Conservation (phyloP, 2,797 vertebrate genomes). For the Natrix natrix region DNA sequence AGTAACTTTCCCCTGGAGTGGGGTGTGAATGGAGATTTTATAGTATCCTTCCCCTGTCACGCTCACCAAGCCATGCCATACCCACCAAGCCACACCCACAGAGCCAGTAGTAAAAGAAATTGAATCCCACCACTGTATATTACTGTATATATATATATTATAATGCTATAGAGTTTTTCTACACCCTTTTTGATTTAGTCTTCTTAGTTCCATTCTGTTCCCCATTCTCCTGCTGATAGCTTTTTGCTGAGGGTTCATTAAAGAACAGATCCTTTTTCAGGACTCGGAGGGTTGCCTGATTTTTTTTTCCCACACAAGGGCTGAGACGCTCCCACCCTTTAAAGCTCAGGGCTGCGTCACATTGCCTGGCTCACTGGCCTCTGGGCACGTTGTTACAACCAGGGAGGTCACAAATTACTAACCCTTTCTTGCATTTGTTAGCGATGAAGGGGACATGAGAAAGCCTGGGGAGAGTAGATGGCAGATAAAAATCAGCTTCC, state of each 20-base stretch:
- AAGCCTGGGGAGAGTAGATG: constrained; percentile 30
- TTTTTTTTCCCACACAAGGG: constrained; percentile 23
- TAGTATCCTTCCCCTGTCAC: too few species aligned
- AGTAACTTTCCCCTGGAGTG: too few species aligned
- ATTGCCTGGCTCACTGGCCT: constrained; percentile 29
- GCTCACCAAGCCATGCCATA: too few species aligned
- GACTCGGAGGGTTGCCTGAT: neutral
- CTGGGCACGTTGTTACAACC: neutral
- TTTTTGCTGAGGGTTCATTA: neutral
- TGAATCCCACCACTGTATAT: too few species aligned
- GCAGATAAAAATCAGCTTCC: constrained; percentile 39
- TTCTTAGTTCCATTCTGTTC: neutral
- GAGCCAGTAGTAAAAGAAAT: too few species aligned
- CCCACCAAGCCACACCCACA: too few species aligned
- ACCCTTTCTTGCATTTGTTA: neutral
- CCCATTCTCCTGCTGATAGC: neutral
- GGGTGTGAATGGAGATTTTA: too few species aligned
- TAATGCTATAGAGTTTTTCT: neutral
- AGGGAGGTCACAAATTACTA: constrained; percentile 47
- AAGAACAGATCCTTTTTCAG: neutral
- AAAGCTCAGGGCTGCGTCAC: constrained; percentile 52
- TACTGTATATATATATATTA: neutral
- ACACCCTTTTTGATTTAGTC: neutral
- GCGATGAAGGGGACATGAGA: neutral
- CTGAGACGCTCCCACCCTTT: neutral